Evolutionary conservation across 2,888 invertebrate genomes (phyloP).

Genomic region (Drosophila subsilvestris): DNA sequence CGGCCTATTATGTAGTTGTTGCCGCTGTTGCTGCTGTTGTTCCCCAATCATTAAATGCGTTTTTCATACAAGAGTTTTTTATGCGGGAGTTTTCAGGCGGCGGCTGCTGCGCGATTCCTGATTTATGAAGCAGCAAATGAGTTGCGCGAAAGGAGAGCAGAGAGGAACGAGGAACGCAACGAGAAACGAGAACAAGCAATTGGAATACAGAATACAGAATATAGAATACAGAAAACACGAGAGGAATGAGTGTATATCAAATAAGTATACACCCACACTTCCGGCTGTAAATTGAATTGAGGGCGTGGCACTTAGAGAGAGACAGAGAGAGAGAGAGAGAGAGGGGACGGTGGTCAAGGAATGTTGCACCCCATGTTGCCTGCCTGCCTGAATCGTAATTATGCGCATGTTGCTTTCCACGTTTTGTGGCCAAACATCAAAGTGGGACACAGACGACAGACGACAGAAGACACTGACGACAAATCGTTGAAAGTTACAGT

Average conservation of each 20-base stretch:
- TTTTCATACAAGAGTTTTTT: slow-evolving; percentile 66
- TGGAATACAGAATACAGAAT: slow-evolving; percentile 16
- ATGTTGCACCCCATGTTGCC: slow-evolving; percentile 63
- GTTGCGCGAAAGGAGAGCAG: slow-evolving; percentile 52
- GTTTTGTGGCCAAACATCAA: slow-evolving; percentile 70
- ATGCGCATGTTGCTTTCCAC: not conserved
- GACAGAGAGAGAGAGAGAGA: slow-evolving; percentile 13
- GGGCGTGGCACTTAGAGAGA: slow-evolving; percentile 67
- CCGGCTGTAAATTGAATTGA: slow-evolving; percentile 80
- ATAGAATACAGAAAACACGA: not conserved
- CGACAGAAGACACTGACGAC: slow-evolving; percentile 63
- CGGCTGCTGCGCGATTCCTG: slow-evolving; percentile 65
- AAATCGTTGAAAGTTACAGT: slow-evolving; percentile 80
- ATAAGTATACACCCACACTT: slow-evolving; percentile 82
- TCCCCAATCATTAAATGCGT: slow-evolving; percentile 78
- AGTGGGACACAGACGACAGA: slow-evolving; percentile 47
- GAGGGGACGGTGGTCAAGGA: slow-evolving; percentile 38
- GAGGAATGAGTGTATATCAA: slow-evolving; percentile 58
- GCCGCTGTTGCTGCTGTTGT: slow-evolving; percentile 47
- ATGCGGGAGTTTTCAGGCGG: slow-evolving; percentile 69
- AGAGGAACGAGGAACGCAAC: not conserved
- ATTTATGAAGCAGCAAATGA: slow-evolving; percentile 76
- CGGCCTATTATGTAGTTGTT: slow-evolving; percentile 55
- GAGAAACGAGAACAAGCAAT: slow-evolving; percentile 30
- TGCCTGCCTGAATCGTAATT: slow-evolving; percentile 48